Evolutionary conservation across 2,888 invertebrate species (phyloP).

Genomic region (Fabriciana adippe): DNA sequence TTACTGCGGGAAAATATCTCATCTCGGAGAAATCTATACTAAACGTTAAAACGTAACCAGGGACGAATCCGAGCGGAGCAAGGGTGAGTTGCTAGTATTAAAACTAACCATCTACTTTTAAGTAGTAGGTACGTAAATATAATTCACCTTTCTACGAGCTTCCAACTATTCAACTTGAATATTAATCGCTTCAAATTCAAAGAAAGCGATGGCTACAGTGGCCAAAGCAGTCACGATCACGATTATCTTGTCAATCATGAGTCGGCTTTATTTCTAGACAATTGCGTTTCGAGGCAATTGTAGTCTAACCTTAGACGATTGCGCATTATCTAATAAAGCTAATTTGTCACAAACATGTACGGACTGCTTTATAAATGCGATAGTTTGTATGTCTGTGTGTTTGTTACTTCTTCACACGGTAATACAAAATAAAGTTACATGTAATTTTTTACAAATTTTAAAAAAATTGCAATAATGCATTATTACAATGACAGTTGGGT

Average conservation of each 20-base stretch:
- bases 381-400: conserved; percentile 5
- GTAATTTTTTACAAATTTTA: no score
- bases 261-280: background rate
- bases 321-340: background rate
- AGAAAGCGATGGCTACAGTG: background rate
- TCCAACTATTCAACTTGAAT: background rate
- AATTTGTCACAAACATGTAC: background rate
- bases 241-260: conserved; percentile 6
- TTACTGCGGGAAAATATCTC: no score
- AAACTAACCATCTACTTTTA: no score
- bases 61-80: no score
- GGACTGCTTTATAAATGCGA: background rate
- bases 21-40: no score
- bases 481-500: no score
- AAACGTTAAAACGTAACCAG: no score
- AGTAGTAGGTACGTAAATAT: no score
- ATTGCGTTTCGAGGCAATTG: background rate
- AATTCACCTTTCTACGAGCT: no score
- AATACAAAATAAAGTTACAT: no score
- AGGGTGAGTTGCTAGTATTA: no score
- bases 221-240: conserved; percentile 8
- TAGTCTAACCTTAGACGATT: background rate
- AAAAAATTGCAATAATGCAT: no score
- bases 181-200: background rate
- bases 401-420: background rate